Percentiles rank a stretch among this genome's conserved stretches.
Evolutionary conservation across 2,797 vertebrate species (phyloP).

Genomic region (Micropoecilia bifurca): DNA sequence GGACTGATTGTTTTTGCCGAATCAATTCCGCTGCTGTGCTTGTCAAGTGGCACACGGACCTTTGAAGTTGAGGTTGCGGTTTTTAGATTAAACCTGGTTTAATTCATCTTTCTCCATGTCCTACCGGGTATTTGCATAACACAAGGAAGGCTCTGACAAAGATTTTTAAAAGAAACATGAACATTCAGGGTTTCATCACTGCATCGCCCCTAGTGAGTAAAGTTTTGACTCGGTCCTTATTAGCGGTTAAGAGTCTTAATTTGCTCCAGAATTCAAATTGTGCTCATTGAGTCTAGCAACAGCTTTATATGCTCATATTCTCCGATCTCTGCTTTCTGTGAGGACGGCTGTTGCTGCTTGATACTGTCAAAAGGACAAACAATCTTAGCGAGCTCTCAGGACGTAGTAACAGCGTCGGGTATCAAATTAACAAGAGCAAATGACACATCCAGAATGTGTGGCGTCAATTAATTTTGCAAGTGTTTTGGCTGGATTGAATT

Average conservation of each 20-base stretch:
- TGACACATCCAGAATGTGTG: constrained; percentile 33
- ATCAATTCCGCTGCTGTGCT: constrained; percentile 29
- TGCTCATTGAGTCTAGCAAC: background rate
- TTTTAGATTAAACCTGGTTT: background rate
- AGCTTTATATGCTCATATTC: background rate
- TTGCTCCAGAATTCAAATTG: background rate
- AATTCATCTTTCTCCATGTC: too few species aligned
- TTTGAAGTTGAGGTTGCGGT: background rate
- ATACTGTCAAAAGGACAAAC: constrained; percentile 23
- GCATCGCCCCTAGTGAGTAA: background rate
- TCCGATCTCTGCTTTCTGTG: background rate
- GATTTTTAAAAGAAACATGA: background rate
- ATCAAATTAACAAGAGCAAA: constrained; percentile 52
- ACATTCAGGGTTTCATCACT: constrained; percentile 11
- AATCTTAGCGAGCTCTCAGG: constrained; percentile 38
- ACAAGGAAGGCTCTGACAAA: constrained; percentile 11
- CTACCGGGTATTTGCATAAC: background rate
- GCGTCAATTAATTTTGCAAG: constrained; percentile 21
- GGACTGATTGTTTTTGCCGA: constrained; percentile 44
- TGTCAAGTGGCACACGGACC: constrained; percentile 7
- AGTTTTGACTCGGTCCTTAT: constrained; percentile 27
- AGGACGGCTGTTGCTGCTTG: background rate
- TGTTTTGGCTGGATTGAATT: background rate
- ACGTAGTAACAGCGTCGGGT: constrained; percentile 45
- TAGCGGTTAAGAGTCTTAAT: constrained; percentile 26